These are phyloP conservation scores for Cinara cedri DNA, from an alignment of 2,888 invertebrate species.

Conservation along the genomic window DNA sequence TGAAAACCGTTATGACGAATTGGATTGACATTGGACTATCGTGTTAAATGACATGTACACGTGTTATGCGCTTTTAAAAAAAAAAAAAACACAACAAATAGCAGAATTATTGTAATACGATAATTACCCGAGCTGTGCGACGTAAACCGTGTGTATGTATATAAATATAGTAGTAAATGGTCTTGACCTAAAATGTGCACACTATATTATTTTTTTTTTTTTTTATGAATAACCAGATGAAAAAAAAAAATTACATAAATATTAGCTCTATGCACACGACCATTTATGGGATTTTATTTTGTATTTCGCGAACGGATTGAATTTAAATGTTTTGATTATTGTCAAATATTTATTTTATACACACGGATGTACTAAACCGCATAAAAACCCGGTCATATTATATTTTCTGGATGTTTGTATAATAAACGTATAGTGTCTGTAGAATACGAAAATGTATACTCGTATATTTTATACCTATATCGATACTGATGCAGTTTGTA, in stretches of 20 bases:
- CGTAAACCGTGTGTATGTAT: too few relatives aligned
- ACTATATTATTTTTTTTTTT: background rate
- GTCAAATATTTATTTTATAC: background rate
- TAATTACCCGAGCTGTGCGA: conserved; percentile 34
- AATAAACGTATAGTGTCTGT: too few relatives aligned
- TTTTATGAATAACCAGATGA: conserved; percentile 25
- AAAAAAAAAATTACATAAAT: conserved; percentile 18
- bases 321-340: conserved; percentile 2
- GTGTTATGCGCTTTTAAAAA: conserved; percentile 30
- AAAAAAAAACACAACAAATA: conserved; percentile 1
- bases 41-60: background rate
- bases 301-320: background rate
- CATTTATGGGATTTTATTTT: conserved; percentile 11
- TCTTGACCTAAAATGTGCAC: conserved; percentile 45
- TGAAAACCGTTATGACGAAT: conserved; percentile 1
- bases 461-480: too few relatives aligned
- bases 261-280: background rate
- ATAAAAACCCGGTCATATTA: background rate
- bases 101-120: conserved; percentile 48
- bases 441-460: too few relatives aligned
- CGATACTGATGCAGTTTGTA: too few relatives aligned
- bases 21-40: conserved; percentile 51
- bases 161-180: background rate
- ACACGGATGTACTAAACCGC: background rate
- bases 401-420: too few relatives aligned